Percentiles rank a stretch among this genome's conserved stretches.
These are phyloP conservation scores for Tetraneura akinire DNA, from an alignment of 1,140 invertebrate species.

Conservation along the genomic window DNA sequence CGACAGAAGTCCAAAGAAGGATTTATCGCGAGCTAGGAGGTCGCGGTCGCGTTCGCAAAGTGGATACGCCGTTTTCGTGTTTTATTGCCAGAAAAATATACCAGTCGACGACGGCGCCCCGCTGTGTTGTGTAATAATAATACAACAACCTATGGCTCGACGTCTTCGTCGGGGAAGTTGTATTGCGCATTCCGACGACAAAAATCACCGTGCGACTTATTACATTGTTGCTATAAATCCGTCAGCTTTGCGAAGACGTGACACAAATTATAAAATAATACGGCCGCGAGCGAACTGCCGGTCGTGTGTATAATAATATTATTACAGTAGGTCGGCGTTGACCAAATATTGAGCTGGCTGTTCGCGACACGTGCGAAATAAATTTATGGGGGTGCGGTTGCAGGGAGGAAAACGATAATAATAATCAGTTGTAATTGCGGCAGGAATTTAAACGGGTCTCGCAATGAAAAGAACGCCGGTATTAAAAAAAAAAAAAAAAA, in stretches of 20 bases:
- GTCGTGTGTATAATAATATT: too few species aligned
- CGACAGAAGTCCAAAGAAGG: background rate
- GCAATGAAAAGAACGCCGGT: too few species aligned
- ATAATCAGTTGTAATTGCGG: too few species aligned
- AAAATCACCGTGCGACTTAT: background rate
- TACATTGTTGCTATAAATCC: conserved; percentile 19
- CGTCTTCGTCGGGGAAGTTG: background rate
- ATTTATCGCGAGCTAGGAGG: conserved; percentile 7
- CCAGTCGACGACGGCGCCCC: background rate
- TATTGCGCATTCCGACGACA: conserved; percentile 16
- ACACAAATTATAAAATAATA: background rate
- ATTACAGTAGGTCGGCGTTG: too few species aligned
- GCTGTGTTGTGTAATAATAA: conserved; percentile 4
- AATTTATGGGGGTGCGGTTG: too few species aligned
- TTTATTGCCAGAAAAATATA: conserved; percentile 24
- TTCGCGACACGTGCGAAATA: too few species aligned
- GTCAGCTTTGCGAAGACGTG: background rate
- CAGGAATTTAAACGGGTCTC: too few species aligned
- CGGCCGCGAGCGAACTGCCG: too few species aligned
- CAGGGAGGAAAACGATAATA: too few species aligned
- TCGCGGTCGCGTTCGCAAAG: background rate
- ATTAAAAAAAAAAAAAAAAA: too few species aligned
- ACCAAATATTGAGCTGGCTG: too few species aligned
- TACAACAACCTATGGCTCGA: background rate
- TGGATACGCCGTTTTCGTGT: background rate